These are phyloP conservation scores for Spodoptera litura DNA, from an alignment of 1,140 invertebrate genomes.

Conservation along the genomic window DNA sequence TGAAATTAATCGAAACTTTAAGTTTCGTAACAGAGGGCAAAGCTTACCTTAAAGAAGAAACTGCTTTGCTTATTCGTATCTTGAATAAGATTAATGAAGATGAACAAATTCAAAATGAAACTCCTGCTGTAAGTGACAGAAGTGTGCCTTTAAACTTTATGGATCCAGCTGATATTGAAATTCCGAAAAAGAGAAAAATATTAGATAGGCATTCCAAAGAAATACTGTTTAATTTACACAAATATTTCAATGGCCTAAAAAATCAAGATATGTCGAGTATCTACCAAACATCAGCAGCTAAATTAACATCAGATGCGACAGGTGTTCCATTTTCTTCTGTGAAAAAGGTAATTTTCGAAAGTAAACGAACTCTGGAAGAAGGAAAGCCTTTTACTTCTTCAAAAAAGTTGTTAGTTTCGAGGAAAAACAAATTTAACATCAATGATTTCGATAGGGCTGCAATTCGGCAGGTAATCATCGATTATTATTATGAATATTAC, in stretches of 20 bases:
- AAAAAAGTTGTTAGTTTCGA: not conserved
- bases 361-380: not conserved
- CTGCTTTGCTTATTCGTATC: no score
- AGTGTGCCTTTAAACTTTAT: slow-evolving; percentile 5
- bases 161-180: not conserved
- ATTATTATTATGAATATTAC: slow-evolving; percentile 5
- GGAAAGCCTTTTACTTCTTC: not conserved
- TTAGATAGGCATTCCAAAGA: not conserved
- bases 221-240: slow-evolving; percentile 1
- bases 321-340: slow-evolving; percentile 1
- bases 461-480: not conserved
- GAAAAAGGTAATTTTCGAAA: not conserved
- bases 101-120: no score
- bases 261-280: not conserved
- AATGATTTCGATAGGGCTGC: not conserved
- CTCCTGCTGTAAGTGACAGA: no score
- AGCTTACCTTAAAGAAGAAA: no score
- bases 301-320: not conserved
- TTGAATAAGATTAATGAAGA: no score
- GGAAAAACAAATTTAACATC: not conserved
- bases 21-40: no score
- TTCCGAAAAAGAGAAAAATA: not conserved
- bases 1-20: no score
- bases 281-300: not conserved
- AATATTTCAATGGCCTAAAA: not conserved